Conservation (phyloP, 2,888 invertebrate species). For the Halocaridina rubra region DNA sequence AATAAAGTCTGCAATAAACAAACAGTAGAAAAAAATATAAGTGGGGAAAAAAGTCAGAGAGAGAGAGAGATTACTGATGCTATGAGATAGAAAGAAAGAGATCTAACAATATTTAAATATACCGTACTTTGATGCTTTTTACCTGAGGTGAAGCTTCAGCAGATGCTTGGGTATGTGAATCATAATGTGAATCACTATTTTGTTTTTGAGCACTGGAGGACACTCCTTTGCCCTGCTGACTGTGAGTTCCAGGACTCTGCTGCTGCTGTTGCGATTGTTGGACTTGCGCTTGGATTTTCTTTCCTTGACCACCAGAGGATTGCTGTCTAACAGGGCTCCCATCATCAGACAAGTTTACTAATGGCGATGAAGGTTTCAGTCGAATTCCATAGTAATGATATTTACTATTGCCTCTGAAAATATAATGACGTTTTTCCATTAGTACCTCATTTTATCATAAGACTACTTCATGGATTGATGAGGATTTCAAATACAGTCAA, state of each 20-base stretch:
- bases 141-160: constrained; percentile 61
- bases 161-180: constrained; percentile 44
- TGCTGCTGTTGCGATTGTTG: constrained; percentile 12
- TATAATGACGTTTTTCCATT: background rate
- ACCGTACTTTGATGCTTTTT: too few species aligned
- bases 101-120: too few species aligned
- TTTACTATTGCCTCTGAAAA: constrained; percentile 90
- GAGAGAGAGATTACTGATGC: too few species aligned
- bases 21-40: too few species aligned
- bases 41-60: too few species aligned
- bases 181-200: constrained; percentile 41
- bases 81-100: too few species aligned
- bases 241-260: background rate
- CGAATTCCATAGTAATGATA: constrained; percentile 99
- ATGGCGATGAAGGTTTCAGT: constrained; percentile 86
- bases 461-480: too few species aligned
- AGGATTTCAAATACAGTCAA: too few species aligned
- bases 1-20: too few species aligned
- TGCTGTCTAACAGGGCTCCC: constrained; percentile 43
- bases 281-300: constrained; percentile 13
- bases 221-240: background rate
- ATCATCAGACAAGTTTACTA: constrained; percentile 72
- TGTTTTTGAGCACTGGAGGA: background rate
- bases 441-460: too few species aligned
- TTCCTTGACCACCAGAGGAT: background rate